phyloP scores from a whole-genome alignment of 2,888 invertebrate species.

The Macropis europaea region DNA sequence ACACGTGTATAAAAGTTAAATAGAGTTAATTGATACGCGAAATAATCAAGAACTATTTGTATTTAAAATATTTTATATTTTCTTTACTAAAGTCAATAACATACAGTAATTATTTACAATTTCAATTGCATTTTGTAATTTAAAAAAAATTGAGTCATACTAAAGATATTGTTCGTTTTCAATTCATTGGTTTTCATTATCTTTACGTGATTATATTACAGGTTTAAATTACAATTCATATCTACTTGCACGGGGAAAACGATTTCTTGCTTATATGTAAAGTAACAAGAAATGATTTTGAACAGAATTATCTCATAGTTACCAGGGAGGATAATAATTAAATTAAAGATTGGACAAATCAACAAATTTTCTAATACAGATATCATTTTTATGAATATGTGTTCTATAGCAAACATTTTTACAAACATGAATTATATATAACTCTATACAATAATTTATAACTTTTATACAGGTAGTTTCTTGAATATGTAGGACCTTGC shows the following conservation, averaged over 20 bases:
- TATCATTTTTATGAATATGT: not conserved
- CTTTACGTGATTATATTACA: conserved; percentile 29
- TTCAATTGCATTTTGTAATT: not conserved
- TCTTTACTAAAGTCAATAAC: not conserved
- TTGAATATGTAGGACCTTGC: conserved; percentile 15
- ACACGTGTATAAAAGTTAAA: conserved; percentile 17
- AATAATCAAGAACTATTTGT: not conserved
- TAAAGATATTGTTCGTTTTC: not conserved
- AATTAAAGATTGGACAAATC: not conserved
- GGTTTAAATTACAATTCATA: conserved; percentile 26
- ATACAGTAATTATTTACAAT: conserved; percentile 4
- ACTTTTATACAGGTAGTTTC: conserved; percentile 20
- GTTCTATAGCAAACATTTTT: conserved; percentile 8
- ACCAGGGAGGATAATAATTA: not conserved
- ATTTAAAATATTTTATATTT: not conserved
- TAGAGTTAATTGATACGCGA: not conserved
- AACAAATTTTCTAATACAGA: not conserved
- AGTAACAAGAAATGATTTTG: conserved; percentile 5
- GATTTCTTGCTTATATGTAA: no score
- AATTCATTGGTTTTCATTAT: conserved; percentile 22
- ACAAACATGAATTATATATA: conserved; percentile 15
- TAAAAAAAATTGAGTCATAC: not conserved
- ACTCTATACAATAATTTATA: conserved; percentile 13
- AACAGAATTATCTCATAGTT: not conserved
- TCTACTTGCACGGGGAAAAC: conserved; percentile 6